phyloP scores from a whole-genome alignment of 2,113 vertebrate genomes.

The Danio rerio region GRCz12tu NC_133195.1:10031501-10032000 shows the following conservation, averaged over 20 bases:
- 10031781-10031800: constrained; percentile 48
- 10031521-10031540: too few species aligned
- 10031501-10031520: too few species aligned
- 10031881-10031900: not conserved
- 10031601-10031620: not conserved
- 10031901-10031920: not conserved
- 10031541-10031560: too few species aligned
- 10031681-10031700: not conserved
- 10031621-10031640: not conserved
- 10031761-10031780: constrained; percentile 20
- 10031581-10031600: too few species aligned
- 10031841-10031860: constrained; percentile 6
- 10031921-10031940: not conserved
- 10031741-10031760: constrained; percentile 14
- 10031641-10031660: too few species aligned
- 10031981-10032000: not conserved
- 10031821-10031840: constrained; percentile 41
- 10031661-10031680: not conserved
- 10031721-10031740: not conserved
- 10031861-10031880: not conserved
- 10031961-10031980: not conserved
- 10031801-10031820: constrained; percentile 12
- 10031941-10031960: not conserved
- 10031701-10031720: constrained; percentile 6
- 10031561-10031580: too few species aligned